Conservation (phyloP, 2,797 vertebrate genomes). For the Gallinago solitaria region DNA sequence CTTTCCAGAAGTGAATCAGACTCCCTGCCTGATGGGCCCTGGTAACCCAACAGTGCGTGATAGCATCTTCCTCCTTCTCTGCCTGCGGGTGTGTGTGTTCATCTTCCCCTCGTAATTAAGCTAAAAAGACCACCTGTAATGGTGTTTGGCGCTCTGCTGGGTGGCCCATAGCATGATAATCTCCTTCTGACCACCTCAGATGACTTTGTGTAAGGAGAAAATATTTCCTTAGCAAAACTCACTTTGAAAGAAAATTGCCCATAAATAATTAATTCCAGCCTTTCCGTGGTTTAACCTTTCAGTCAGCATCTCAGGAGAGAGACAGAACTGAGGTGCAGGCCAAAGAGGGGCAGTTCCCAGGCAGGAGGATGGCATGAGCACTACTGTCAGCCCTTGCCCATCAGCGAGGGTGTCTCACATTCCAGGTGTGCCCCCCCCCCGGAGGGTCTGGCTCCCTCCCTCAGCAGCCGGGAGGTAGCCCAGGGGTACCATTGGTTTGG, state of each 20-base stretch:
- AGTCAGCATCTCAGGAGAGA: not conserved
- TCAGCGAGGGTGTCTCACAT: not conserved
- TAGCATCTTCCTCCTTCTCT: not conserved
- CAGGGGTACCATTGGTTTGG: rapidly evolving
- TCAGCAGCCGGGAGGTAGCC: rapidly evolving
- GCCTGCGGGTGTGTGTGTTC: not conserved
- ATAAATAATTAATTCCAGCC: not conserved
- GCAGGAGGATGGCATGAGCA: not conserved
- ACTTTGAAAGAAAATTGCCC: not conserved
- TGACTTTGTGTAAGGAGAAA: not conserved
- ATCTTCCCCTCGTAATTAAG: not conserved
- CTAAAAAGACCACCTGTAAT: not conserved
- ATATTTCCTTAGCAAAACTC: not conserved
- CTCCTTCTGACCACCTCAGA: not conserved
- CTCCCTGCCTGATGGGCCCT: not conserved
- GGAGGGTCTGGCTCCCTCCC: not conserved
- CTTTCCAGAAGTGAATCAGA: conserved; percentile 14
- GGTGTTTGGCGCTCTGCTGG: not conserved
- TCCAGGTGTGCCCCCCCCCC: rapidly evolving
- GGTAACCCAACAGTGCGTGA: not conserved
- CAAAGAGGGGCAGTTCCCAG: not conserved
- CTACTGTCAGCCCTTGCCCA: not conserved
- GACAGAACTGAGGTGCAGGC: not conserved
- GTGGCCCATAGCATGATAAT: not conserved
- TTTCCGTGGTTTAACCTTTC: not conserved